These are phyloP conservation scores for Blennius ocellaris DNA, from an alignment of 2,113 vertebrate genomes.

Conservation along the genomic window DNA sequence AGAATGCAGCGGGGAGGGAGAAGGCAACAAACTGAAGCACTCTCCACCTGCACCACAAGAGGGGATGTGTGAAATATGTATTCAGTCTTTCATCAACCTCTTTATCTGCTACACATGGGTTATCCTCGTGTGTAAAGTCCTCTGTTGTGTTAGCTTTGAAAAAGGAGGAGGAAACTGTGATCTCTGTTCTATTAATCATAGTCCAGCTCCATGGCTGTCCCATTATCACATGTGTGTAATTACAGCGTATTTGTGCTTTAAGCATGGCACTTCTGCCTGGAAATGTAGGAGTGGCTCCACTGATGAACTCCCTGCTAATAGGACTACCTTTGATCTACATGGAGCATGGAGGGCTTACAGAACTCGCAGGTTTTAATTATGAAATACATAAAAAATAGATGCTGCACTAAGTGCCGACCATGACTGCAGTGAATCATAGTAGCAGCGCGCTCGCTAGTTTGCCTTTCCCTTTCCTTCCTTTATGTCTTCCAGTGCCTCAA, in stretches of 20 bases:
- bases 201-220: conserved; percentile 68
- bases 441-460: conserved; percentile 43
- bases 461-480: conserved; percentile 64
- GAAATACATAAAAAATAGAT: conserved; percentile 86
- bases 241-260: conserved; percentile 71
- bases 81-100: conserved; percentile 75
- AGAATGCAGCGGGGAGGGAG: conserved; percentile 58
- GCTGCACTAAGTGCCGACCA: conserved; percentile 78
- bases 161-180: conserved; percentile 60
- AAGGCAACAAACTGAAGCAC: conserved; percentile 65
- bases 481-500: conserved; percentile 60
- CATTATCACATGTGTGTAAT: conserved; percentile 72
- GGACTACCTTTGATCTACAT: conserved; percentile 80
- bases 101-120: conserved; percentile 62
- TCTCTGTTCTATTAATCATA: conserved; percentile 80
- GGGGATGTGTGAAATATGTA: conserved; percentile 70
- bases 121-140: conserved; percentile 60
- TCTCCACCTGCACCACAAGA: conserved; percentile 70
- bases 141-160: conserved; percentile 75
- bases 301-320: conserved; percentile 80
- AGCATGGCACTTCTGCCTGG: conserved; percentile 64
- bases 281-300: conserved; percentile 68
- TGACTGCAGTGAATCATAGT: conserved; percentile 66
- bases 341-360: conserved; percentile 71
- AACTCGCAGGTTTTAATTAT: conserved; percentile 84